Conservation (phyloP, 1,140 invertebrate genomes). For the Idris sp. region DNA sequence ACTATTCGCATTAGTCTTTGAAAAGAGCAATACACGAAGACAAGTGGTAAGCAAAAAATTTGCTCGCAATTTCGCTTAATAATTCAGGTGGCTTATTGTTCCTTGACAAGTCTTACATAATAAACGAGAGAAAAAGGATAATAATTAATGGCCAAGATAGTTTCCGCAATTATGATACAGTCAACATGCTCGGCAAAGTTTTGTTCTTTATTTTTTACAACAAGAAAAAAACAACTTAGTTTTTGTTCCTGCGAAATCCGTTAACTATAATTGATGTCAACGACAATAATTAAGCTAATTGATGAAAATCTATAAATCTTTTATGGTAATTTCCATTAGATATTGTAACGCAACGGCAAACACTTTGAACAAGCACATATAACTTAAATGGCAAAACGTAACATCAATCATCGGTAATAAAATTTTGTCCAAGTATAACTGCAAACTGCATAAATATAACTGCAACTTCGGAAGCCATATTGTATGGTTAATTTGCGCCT, state of each 20-base stretch:
- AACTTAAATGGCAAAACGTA: neutral
- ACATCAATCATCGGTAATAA: conserved; percentile 17
- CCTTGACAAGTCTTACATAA: conserved; percentile 10
- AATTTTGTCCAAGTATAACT: conserved; percentile 18
- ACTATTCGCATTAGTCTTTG: conserved; percentile 55
- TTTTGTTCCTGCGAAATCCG: no score
- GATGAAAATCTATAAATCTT: conserved; percentile 7
- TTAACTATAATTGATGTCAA: no score
- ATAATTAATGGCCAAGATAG: conserved; percentile 5
- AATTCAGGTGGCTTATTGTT: conserved; percentile 42
- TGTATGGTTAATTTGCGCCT: conserved; percentile 24
- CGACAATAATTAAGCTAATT: neutral
- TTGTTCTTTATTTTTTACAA: no score
- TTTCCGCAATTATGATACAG: no score
- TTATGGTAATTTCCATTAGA: conserved; percentile 2
- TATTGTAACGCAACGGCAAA: neutral
- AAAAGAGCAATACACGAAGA: conserved; percentile 31
- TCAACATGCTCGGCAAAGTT: no score
- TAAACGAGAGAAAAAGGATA: conserved; percentile 18
- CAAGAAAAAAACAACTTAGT: no score
- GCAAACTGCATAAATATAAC: conserved; percentile 23
- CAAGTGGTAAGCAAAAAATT: conserved; percentile 27
- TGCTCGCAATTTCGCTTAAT: conserved; percentile 30
- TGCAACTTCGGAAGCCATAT: conserved; percentile 10
- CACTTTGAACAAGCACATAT: no score